phyloP scores from a whole-genome alignment of 2,113 vertebrate genomes.

The Pseudopodoces humilis region DNA sequence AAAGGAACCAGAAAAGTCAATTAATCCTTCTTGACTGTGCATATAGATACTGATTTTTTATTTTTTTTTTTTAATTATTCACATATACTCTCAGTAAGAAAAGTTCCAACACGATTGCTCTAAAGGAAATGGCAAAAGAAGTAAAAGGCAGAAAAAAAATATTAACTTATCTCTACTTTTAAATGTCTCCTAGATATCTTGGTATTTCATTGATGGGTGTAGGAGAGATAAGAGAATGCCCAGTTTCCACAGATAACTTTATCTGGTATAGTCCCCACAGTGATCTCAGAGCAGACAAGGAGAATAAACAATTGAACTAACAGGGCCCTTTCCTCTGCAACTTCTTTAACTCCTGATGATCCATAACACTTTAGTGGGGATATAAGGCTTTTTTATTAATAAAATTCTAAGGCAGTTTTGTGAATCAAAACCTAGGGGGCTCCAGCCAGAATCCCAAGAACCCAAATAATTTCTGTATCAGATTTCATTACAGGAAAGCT shows the following conservation, averaged over 20 bases:
- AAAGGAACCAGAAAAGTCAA: background rate
- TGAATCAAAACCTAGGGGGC: background rate
- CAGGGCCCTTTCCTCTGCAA: background rate
- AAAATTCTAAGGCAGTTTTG: background rate
- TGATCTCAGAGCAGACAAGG: slow-evolving; percentile 27
- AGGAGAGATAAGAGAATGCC: slow-evolving; percentile 14
- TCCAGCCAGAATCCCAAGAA: background rate
- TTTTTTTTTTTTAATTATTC: background rate
- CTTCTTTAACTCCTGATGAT: slow-evolving; percentile 27
- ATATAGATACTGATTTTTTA: background rate
- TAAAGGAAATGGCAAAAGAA: slow-evolving; percentile 14
- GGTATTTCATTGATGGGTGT: background rate
- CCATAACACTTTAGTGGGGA: background rate
- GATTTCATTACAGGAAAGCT: background rate
- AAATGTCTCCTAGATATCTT: slow-evolving; percentile 38
- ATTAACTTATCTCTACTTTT: slow-evolving; percentile 34
- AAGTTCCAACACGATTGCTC: background rate
- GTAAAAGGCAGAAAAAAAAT: background rate
- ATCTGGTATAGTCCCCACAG: background rate
- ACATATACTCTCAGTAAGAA: background rate
- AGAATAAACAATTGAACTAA: slow-evolving; percentile 40
- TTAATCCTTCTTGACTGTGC: background rate
- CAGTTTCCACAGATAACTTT: slow-evolving; percentile 30
- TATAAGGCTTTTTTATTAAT: background rate
- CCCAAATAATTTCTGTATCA: background rate